Evolutionary conservation across 2,113 vertebrate species (phyloP).

Genomic region (Brienomyrus brachyistius): DNA sequence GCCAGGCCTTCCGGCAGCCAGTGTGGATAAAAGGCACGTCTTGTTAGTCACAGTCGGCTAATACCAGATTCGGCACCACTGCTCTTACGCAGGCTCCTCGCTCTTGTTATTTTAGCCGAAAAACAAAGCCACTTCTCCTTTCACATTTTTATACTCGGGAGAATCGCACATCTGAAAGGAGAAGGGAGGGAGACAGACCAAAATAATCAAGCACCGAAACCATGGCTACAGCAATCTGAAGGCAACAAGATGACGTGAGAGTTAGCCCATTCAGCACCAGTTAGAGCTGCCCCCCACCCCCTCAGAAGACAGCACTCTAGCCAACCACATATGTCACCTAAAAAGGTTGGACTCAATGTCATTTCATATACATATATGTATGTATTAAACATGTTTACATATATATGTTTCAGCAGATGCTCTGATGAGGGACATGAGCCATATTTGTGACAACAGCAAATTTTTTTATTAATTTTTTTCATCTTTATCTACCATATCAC

Average conservation of each 20-base stretch:
- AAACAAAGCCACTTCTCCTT: slow-evolving; percentile 11
- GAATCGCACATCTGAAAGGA: neutral
- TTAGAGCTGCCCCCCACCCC: too few species aligned
- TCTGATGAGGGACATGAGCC: neutral
- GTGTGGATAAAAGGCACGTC: slow-evolving; percentile 21
- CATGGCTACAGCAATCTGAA: slow-evolving; percentile 12
- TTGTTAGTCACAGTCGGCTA: slow-evolving; percentile 27
- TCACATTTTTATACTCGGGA: neutral
- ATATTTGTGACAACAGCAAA: neutral
- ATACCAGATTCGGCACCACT: slow-evolving; percentile 15
- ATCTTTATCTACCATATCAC: neutral
- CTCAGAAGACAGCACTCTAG: neutral
- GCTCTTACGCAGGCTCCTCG: neutral
- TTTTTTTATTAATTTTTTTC: neutral
- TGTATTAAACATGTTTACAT: neutral
- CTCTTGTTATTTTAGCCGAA: slow-evolving; percentile 3
- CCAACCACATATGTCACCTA: neutral
- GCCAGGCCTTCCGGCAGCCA: slow-evolving; percentile 9
- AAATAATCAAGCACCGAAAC: slow-evolving; percentile 31
- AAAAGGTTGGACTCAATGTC: neutral
- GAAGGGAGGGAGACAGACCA: neutral
- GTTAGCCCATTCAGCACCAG: neutral
- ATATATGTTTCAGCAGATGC: too few species aligned
- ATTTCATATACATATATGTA: neutral
- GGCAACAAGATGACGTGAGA: neutral